A percentile compares a stretch with the other conserved stretches of the same genome.
Evolutionary conservation across 1,140 invertebrate genomes (phyloP).

Genomic region (Drosophila repleta): DNA sequence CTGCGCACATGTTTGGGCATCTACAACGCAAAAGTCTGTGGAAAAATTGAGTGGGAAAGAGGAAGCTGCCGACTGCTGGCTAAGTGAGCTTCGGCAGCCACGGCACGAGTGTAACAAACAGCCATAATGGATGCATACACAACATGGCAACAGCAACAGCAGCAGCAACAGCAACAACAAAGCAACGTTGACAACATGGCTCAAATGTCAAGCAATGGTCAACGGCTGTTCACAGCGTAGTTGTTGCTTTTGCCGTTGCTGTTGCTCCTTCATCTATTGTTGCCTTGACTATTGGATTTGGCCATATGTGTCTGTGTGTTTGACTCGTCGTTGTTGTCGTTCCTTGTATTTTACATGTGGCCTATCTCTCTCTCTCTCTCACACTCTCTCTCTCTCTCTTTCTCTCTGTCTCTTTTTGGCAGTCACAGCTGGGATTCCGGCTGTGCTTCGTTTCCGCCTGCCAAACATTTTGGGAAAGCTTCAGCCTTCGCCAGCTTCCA

Average conservation of each 20-base stretch:
- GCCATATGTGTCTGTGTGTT: conserved; percentile 45
- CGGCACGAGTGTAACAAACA: conserved; percentile 56
- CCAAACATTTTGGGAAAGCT: conserved; percentile 59
- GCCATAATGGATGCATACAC: conserved; percentile 73
- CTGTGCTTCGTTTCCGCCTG: conserved; percentile 54
- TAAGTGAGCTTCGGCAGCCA: conserved; percentile 27
- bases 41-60: not conserved
- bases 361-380: conserved; percentile 2
- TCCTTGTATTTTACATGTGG: conserved; percentile 65
- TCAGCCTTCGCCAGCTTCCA: conserved; percentile 5
- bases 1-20: conserved; percentile 12
- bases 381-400: not conserved
- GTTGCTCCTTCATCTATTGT: conserved; percentile 35
- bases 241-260: conserved; percentile 40
- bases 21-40: conserved; percentile 23
- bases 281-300: conserved; percentile 43
- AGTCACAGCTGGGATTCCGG: conserved; percentile 30
- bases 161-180: conserved; percentile 44
- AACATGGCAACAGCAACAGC: conserved; percentile 48
- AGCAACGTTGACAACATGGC: conserved; percentile 75
- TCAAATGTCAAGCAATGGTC: conserved; percentile 79
- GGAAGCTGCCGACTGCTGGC: conserved; percentile 2
- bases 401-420: not conserved
- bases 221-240: conserved; percentile 62
- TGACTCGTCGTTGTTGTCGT: conserved; percentile 60